These are phyloP conservation scores for Nymphalis io DNA, from an alignment of 1,140 invertebrate species.

Conservation along the genomic window DNA sequence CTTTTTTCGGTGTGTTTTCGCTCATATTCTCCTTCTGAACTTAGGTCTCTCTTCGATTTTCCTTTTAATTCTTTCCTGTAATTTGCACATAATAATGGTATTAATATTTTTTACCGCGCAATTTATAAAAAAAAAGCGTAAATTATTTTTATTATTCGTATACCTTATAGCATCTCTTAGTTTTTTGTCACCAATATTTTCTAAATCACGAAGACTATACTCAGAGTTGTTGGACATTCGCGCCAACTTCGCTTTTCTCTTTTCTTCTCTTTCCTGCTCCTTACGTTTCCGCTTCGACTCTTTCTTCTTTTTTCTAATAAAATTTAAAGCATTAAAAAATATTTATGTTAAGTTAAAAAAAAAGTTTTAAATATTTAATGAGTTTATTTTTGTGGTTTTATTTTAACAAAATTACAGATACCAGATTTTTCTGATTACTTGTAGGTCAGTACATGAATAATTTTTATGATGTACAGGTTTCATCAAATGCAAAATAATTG, in stretches of 20 bases:
- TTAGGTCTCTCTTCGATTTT: constrained; percentile 79
- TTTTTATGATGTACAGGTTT: not conserved
- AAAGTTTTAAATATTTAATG: not conserved
- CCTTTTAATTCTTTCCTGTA: constrained; percentile 79
- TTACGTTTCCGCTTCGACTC: constrained; percentile 85
- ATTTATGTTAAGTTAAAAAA: not conserved
- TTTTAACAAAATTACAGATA: too few species aligned
- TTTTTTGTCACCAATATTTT: constrained; percentile 84
- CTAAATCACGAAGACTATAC: constrained; percentile 82
- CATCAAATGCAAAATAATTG: too few species aligned
- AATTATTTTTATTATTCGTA: constrained; percentile 2
- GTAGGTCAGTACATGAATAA: not conserved
- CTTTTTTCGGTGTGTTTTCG: constrained; percentile 82
- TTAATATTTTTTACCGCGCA: not conserved
- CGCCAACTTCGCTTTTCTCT: constrained; percentile 73
- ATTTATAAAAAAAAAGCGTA: not conserved
- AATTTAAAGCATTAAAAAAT: not conserved
- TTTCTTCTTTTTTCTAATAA: constrained; percentile 84
- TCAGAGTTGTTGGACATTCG: constrained; percentile 64
- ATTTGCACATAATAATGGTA: constrained; percentile 3
- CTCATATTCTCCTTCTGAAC: constrained; percentile 82
- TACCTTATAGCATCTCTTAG: constrained; percentile 85
- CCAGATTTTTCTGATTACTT: too few species aligned
- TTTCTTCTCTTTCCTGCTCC: constrained; percentile 80
- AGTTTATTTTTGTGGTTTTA: too few species aligned